Conservation (phyloP, 2,113 vertebrate genomes). For the Hydrochoerus hydrochaeris region DNA sequence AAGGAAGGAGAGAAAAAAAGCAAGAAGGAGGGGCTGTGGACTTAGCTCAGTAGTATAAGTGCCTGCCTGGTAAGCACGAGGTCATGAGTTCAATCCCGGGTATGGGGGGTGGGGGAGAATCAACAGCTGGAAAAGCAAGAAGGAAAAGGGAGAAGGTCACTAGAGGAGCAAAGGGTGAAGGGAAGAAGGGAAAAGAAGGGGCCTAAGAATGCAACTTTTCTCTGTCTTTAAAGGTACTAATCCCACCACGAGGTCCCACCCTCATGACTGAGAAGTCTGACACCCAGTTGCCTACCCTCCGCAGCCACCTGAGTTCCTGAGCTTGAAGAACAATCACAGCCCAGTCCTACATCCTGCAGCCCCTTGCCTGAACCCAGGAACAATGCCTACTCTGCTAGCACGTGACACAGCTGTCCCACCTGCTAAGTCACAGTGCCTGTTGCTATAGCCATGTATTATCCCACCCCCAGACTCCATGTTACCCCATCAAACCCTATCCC, state of each 20-base stretch:
- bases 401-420: background rate
- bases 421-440: background rate
- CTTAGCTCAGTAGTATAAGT: too few species aligned
- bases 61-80: too few species aligned
- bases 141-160: too few species aligned
- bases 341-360: too few species aligned
- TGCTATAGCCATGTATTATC: background rate
- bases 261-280: background rate
- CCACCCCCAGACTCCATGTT: background rate
- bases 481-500: background rate
- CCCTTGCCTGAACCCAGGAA: background rate
- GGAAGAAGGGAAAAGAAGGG: background rate
- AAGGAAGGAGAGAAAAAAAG: background rate
- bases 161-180: background rate
- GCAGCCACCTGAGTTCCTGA: background rate
- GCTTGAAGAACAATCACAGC: background rate
- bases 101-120: too few species aligned
- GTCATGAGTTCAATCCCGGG: too few species aligned
- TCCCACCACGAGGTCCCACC: background rate
- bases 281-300: background rate
- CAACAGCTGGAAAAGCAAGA: background rate
- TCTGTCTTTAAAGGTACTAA: background rate
- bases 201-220: background rate
- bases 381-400: background rate
- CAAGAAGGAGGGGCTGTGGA: background rate